Conservation (phyloP, 2,113 vertebrate species). For the Pyrgilauda ruficollis region DNA sequence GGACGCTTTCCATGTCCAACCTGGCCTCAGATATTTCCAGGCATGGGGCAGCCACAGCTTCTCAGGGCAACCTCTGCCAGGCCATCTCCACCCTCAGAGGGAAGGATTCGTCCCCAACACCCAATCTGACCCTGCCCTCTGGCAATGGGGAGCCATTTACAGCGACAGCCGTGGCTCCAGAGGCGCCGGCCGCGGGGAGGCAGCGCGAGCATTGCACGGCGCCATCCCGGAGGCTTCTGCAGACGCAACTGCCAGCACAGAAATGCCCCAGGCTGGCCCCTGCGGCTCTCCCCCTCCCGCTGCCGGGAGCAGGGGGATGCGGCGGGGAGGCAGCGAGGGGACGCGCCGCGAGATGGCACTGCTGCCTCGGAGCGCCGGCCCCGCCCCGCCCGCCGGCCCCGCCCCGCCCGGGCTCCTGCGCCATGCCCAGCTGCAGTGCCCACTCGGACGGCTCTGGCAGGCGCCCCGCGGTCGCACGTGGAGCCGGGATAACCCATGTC, state of each 20-base stretch:
- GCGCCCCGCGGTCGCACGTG: fast-evolving
- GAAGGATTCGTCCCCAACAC: background rate
- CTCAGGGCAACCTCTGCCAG: background rate
- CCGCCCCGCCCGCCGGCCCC: fast-evolving
- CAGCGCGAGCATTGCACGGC: fast-evolving
- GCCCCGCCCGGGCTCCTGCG: fast-evolving
- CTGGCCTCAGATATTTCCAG: background rate
- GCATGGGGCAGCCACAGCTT: background rate
- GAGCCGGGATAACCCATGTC: fast-evolving
- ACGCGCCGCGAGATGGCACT: constrained; percentile 11
- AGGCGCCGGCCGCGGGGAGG: background rate
- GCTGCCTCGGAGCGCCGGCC: too few relatives aligned
- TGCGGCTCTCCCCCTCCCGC: fast-evolving
- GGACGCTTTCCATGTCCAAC: background rate
- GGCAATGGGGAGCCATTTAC: background rate
- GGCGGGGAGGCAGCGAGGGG: background rate
- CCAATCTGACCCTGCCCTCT: too few relatives aligned
- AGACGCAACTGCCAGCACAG: fast-evolving
- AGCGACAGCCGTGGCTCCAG: fast-evolving
- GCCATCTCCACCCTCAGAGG: background rate
- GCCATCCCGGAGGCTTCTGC: background rate
- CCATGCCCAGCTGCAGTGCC: fast-evolving
- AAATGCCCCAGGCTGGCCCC: fast-evolving
- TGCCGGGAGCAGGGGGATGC: fast-evolving
- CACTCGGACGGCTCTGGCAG: fast-evolving